phyloP scores from a whole-genome alignment of 2,797 vertebrate species.

The Oreochromis mossambicus region DNA sequence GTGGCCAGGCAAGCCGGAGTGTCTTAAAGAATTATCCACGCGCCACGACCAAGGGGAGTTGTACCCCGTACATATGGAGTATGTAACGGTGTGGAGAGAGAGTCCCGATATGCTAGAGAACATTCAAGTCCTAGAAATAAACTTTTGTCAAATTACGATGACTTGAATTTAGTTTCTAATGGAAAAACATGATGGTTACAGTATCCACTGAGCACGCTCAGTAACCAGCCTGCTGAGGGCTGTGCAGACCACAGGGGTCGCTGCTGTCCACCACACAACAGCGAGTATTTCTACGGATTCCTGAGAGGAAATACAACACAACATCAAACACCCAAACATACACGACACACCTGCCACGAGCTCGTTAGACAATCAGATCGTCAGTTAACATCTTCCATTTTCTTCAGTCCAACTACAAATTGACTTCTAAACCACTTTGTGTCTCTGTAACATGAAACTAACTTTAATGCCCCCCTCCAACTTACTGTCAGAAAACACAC shows the following conservation, averaged over 20 bases:
- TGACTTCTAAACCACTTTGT: not conserved
- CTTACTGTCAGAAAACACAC: not conserved
- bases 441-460: not conserved
- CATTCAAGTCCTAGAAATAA: not conserved
- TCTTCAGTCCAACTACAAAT: not conserved
- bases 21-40: not conserved
- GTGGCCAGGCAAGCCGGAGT: not conserved
- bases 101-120: not conserved
- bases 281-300: not conserved
- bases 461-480: not conserved
- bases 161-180: not conserved
- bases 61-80: not conserved
- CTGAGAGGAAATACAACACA: not conserved
- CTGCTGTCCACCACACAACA: not conserved
- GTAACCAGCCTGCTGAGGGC: not conserved
- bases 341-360: not conserved
- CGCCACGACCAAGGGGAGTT: not conserved
- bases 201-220: not conserved
- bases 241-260: not conserved
- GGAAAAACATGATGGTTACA: not conserved
- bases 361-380: not conserved
- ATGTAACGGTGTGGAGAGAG: not conserved
- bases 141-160: not conserved
- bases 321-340: not conserved
- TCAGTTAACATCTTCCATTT: not conserved